Evolutionary conservation across 2,888 invertebrate genomes (phyloP).

Genomic region (Euproctis similis): DNA sequence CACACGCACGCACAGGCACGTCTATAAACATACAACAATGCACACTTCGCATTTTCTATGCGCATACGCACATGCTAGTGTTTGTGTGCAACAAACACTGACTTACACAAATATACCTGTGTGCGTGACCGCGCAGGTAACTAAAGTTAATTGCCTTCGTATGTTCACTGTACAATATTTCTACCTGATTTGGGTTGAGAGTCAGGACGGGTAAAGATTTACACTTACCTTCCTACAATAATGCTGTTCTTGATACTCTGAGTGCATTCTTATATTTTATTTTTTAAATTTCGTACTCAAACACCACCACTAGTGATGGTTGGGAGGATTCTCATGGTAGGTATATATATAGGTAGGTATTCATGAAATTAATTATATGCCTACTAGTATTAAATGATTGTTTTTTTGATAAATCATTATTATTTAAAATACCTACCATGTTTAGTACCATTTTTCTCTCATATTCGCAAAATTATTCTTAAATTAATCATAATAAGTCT

Average conservation of each 20-base stretch:
- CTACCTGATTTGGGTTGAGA: constrained; percentile 52
- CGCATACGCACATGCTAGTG: constrained; percentile 6
- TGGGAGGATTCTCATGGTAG: no score
- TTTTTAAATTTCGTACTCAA: no score
- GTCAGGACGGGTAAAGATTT: constrained; percentile 30
- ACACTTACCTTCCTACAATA: constrained; percentile 22
- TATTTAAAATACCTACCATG: no score
- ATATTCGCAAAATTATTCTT: no score
- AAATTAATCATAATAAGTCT: no score
- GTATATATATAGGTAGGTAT: no score
- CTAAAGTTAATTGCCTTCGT: constrained; percentile 71
- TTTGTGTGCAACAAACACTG: background rate
- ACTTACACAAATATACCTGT: constrained; percentile 13
- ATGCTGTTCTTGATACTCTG: constrained; percentile 20
- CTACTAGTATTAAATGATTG: no score
- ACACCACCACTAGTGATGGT: no score
- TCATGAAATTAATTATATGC: no score
- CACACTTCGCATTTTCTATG: background rate
- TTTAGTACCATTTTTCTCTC: no score
- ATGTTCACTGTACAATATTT: constrained; percentile 65
- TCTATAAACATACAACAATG: constrained; percentile 31
- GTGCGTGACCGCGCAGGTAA: constrained; percentile 58
- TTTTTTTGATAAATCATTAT: no score
- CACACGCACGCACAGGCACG: constrained; percentile 10
- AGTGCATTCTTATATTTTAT: constrained; percentile 15